Conservation (phyloP, 2,113 vertebrate genomes). For the Otolemur garnettii region DNA sequence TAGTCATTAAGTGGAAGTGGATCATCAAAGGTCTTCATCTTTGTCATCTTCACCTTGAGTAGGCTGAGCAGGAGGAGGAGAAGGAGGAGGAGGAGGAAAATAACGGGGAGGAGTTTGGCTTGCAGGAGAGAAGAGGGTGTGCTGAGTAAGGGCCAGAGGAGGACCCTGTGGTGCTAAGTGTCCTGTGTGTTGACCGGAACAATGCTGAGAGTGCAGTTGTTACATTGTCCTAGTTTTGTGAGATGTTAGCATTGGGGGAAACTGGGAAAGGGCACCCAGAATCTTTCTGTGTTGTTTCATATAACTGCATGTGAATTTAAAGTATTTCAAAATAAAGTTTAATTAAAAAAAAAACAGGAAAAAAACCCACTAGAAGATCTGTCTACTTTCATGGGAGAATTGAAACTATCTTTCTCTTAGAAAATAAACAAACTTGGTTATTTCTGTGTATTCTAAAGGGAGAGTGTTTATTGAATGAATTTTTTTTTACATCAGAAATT, state of each 20-base stretch:
- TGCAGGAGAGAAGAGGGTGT: too few species aligned
- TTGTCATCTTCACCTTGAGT: neutral
- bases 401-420: neutral
- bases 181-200: fast-evolving
- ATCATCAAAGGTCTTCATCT: neutral
- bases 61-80: neutral
- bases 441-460: neutral
- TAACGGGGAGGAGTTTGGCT: neutral
- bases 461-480: neutral
- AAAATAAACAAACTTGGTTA: neutral
- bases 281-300: neutral
- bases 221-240: neutral
- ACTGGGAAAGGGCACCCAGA: too few species aligned
- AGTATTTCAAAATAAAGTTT: neutral
- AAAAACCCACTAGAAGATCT: neutral
- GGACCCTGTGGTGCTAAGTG: fast-evolving
- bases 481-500: neutral
- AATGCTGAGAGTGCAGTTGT: fast-evolving
- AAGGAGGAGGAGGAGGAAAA: neutral
- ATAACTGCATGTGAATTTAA: neutral
- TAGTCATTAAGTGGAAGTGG: neutral
- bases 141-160: fast-evolving
- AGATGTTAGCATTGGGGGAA: neutral
- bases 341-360: neutral
- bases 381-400: neutral